Evolutionary conservation across 2,888 invertebrate genomes (phyloP), one percentile per base, ranked within the genome.

Genomic region (Tupiocoris notatus): DNA sequence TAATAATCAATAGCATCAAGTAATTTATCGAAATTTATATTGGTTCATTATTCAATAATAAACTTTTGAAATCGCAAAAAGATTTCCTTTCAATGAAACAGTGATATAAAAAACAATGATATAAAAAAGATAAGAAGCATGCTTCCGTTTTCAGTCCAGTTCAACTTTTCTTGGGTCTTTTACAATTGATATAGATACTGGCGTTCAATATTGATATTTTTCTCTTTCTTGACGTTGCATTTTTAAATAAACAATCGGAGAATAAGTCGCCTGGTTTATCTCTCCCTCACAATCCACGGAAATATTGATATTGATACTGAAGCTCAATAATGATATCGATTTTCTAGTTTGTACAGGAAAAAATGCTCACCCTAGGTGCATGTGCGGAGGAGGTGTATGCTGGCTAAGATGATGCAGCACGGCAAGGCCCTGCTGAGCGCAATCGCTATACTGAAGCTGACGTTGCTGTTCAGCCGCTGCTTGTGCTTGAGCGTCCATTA

Each of bases 381-480:
- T 76, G 17, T 76, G 67, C 64, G 77, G 56, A 56, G 74, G 78
- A 54, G 21, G 68, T 17, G 63, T 66, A 63, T 59, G 76, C 23
- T 73, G 73, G 39, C 74, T 62, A 21, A 77, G 77, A 25, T 77
- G 76, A n/a, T 77, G 78, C 2, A 77, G 76, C 2, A 76, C 63
- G 0, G 77, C 65, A 6, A 77, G 68, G 24, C 65, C 64, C 62
- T 80, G 80, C 67, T 80, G 80, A 17, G 79, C 80, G 75, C 80
- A 80, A 75, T 80, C 80, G 17, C 76, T 77, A 66, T 79, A 80
- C 54, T 76, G 79, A 39, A 67, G 80, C 24, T 78, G 77, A 90
- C 62, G 66, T 22, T 71, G 70, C 64, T 77, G 77, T 58, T 77
- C 75, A 3, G 63, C 65, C 0, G 77, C 59, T 1, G 22, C 67